Conservation (phyloP, 2,797 vertebrate species). For the Falco naumanni region DNA sequence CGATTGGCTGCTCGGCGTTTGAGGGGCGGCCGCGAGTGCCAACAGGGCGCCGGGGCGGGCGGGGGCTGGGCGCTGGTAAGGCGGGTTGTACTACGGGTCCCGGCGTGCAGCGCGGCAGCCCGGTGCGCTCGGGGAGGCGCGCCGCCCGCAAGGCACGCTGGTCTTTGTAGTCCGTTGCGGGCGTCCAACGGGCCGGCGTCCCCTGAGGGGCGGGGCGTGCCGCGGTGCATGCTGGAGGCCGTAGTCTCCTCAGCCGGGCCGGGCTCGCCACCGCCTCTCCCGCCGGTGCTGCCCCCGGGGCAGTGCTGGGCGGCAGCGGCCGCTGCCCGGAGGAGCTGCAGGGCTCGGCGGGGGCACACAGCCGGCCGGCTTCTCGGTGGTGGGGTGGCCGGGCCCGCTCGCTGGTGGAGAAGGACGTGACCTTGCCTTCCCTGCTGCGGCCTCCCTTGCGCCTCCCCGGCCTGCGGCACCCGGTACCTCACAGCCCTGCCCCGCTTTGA, state of each 20-base stretch:
- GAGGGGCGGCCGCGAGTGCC: not conserved
- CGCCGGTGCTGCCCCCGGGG: too few relatives aligned
- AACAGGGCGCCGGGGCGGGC: not conserved
- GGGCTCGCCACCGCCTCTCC: not conserved
- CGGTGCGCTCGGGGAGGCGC: accelerated
- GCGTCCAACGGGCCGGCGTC: accelerated
- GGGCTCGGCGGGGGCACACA: not conserved
- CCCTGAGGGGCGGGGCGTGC: accelerated
- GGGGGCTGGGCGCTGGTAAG: accelerated
- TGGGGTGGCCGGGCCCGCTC: not conserved
- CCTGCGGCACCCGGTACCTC: not conserved
- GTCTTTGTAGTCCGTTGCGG: accelerated
- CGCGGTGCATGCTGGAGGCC: not conserved
- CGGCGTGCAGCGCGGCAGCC: not conserved
- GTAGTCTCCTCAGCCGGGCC: not conserved
- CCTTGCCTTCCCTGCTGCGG: constrained; percentile 14
- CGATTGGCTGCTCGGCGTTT: not conserved
- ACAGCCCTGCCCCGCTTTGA: not conserved
- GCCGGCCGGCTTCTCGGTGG: too few relatives aligned
- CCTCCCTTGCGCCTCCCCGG: not conserved
- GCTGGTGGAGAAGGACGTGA: constrained; percentile 10
- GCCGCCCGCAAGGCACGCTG: not conserved
- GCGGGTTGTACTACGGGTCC: not conserved
- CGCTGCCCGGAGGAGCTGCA: accelerated
- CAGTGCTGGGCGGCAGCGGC: too few relatives aligned